Evolutionary conservation across 2,888 invertebrate genomes (phyloP).

Genomic region (Temnothorax ravouxi): DNA sequence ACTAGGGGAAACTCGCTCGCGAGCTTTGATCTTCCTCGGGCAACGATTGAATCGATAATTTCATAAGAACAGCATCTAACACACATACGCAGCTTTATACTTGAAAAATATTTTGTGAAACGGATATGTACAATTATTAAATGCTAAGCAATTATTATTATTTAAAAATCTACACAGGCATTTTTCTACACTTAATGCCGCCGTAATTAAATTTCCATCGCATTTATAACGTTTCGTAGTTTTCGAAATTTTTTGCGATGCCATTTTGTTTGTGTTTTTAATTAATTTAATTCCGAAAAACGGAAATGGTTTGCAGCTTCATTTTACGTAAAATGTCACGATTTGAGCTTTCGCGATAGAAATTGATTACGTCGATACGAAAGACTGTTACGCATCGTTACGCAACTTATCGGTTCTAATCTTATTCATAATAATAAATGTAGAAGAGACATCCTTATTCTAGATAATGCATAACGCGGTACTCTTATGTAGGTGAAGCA

Average conservation of each 20-base stretch:
- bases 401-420: not conserved
- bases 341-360: not conserved
- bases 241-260: not conserved
- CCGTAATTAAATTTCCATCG: not conserved
- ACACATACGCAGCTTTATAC: not conserved
- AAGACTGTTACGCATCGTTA: not conserved
- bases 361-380: slow-evolving; percentile 11
- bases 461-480: not conserved
- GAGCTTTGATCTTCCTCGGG: slow-evolving; percentile 2
- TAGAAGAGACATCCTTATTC: not conserved
- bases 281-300: not conserved
- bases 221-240: not conserved
- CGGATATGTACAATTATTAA: not conserved
- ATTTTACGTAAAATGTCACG: not conserved
- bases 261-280: not conserved
- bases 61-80: not conserved
- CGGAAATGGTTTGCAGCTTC: not conserved
- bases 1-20: not conserved
- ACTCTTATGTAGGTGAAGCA: slow-evolving; percentile 6
- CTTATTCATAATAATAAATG: not conserved
- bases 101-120: not conserved
- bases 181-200: not conserved
- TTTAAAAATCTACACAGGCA: not conserved
- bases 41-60: not conserved
- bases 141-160: not conserved